phyloP scores from a whole-genome alignment of 2,888 invertebrate species.

The Copidosoma aretas region DNA sequence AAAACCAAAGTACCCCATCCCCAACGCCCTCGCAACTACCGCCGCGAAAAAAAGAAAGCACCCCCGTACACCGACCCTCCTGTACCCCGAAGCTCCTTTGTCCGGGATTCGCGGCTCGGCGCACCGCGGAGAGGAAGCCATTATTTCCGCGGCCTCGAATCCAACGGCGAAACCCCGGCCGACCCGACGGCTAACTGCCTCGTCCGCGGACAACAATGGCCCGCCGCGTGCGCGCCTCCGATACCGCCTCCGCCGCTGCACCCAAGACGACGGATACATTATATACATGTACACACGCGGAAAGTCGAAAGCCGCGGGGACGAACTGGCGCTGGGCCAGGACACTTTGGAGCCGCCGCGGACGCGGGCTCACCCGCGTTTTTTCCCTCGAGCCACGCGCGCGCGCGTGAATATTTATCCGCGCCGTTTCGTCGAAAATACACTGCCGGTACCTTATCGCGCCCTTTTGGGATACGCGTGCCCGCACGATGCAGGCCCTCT shows the following conservation, averaged over 20 bases:
- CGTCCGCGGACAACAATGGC: slow-evolving; percentile 54
- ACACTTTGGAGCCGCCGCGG: slow-evolving; percentile 52
- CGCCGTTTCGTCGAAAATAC: slow-evolving; percentile 53
- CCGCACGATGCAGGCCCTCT: not conserved
- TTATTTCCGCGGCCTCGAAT: slow-evolving; percentile 55
- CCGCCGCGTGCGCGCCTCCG: not conserved
- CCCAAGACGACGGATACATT: too few relatives aligned
- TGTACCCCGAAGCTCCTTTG: not conserved
- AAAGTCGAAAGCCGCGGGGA: slow-evolving; percentile 23
- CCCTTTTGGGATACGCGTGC: not conserved
- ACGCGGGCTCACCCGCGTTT: slow-evolving; percentile 16
- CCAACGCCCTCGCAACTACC: too few relatives aligned
- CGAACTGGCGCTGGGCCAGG: slow-evolving; percentile 55
- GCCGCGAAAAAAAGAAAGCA: too few relatives aligned
- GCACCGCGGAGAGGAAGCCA: slow-evolving; percentile 44
- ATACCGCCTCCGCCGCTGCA: not conserved
- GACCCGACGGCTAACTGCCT: slow-evolving; percentile 40
- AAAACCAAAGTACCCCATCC: too few relatives aligned
- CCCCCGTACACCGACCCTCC: too few relatives aligned
- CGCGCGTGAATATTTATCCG: slow-evolving; percentile 52
- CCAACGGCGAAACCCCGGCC: slow-evolving; percentile 37
- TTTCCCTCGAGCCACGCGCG: slow-evolving; percentile 9
- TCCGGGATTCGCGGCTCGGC: not conserved
- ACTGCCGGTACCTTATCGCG: slow-evolving; percentile 34
- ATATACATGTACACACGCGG: not conserved